Conservation (phyloP, 2,113 vertebrate species). For the Tapirus terrestris region DNA sequence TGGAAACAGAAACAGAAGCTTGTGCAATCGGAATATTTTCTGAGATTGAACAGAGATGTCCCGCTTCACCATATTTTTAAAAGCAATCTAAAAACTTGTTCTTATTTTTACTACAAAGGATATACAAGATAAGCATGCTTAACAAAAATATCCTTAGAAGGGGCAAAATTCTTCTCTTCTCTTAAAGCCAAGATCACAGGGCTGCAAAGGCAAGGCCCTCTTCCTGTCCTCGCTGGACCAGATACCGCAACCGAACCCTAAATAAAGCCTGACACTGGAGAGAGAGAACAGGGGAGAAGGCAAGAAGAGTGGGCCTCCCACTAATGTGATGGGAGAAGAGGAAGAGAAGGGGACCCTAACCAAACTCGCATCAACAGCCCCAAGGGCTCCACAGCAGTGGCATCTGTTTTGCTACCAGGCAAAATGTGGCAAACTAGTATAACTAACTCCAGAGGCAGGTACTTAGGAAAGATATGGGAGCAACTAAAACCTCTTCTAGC, state of each 20-base stretch:
- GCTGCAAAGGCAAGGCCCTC: background rate
- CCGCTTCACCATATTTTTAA: background rate
- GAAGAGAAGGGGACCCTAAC: background rate
- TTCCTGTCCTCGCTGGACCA: background rate
- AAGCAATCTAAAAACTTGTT: conserved; percentile 6
- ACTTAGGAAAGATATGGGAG: background rate
- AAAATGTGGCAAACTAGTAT: background rate
- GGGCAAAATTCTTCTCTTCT: background rate
- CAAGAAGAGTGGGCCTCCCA: background rate
- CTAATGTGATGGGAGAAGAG: background rate
- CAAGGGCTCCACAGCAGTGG: background rate
- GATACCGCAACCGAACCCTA: background rate
- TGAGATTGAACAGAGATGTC: background rate
- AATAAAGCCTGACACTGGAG: background rate
- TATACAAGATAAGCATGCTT: background rate
- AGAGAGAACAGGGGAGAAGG: background rate
- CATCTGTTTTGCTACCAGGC: background rate
- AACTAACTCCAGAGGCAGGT: background rate
- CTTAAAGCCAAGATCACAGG: background rate
- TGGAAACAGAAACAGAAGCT: conserved; percentile 7
- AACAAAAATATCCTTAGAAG: background rate
- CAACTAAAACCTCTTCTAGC: background rate
- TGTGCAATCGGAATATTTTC: background rate
- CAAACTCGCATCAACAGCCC: background rate
- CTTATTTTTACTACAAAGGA: background rate